These are phyloP conservation scores for Ianthella basta DNA, from an alignment of 37 sponge, comb jelly and placozoan genomes.

Conservation along the genomic window DNA sequence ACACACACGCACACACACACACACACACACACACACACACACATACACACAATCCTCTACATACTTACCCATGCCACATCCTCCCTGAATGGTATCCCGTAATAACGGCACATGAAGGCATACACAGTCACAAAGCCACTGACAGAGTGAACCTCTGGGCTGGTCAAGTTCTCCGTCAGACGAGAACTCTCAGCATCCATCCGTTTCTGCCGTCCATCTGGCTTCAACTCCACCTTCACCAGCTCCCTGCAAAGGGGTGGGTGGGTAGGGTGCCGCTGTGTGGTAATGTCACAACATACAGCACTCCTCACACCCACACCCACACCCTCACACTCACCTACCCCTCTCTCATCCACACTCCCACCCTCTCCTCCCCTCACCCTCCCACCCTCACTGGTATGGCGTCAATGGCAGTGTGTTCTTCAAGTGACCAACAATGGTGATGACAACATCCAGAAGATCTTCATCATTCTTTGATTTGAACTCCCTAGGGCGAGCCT, in stretches of 20 bases:
- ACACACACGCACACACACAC: background rate
- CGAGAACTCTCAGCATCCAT: constrained; percentile 28
- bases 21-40: constrained; percentile 34
- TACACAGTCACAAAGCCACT: constrained; percentile 73
- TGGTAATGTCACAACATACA: too few species aligned
- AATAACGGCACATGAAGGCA: constrained; percentile 70
- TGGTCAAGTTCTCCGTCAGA: constrained; percentile 60
- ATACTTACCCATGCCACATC: constrained; percentile 68
- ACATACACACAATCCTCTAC: background rate
- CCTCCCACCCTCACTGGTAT: constrained; percentile 53
- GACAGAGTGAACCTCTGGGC: constrained; percentile 51
- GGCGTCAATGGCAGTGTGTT: constrained; percentile 73
- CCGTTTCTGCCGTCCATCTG: constrained; percentile 33
- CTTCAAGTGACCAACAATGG: constrained; percentile 75
- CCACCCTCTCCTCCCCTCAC: background rate
- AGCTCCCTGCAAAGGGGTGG: constrained; percentile 1
- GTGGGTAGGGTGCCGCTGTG: too few species aligned
- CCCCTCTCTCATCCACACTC: background rate
- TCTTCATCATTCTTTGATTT: constrained; percentile 36
- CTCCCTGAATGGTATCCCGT: constrained; percentile 49
- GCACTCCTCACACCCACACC: too few species aligned
- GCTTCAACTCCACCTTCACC: constrained; percentile 43
- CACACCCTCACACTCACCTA: background rate
- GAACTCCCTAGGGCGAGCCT: constrained; percentile 51
- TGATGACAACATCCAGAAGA: constrained; percentile 51